phyloP scores from a whole-genome alignment of 2,797 vertebrate genomes.

The Tapirus indicus region DNA sequence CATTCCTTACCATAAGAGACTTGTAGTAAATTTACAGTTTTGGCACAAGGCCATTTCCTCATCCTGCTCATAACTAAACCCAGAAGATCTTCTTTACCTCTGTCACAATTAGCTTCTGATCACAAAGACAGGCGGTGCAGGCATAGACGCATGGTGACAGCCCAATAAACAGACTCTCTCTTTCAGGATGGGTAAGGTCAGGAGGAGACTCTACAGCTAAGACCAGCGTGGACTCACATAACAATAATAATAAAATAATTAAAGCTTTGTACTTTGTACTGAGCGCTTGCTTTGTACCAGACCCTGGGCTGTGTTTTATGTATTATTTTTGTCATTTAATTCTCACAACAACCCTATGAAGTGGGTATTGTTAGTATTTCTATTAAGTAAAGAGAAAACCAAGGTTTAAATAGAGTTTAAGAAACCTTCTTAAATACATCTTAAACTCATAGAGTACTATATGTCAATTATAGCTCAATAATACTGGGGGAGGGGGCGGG shows the following conservation, averaged over 20 bases:
- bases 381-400: conserved; percentile 58
- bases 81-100: not conserved
- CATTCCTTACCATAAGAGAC: not conserved
- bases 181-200: not conserved
- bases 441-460: not conserved
- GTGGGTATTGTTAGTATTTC: not conserved
- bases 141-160: not conserved
- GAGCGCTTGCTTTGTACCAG: not conserved
- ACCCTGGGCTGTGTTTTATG: not conserved
- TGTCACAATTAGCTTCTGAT: conserved; percentile 33
- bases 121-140: not conserved
- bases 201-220: not conserved
- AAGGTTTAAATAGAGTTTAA: conserved; percentile 24
- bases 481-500: not conserved
- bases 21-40: conserved; percentile 3
- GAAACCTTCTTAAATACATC: not conserved
- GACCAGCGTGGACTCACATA: not conserved
- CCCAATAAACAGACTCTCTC: not conserved
- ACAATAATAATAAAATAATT: not conserved
- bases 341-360: not conserved
- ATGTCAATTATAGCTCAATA: not conserved
- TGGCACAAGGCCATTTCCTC: not conserved
- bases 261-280: not conserved
- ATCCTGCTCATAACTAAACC: not conserved
- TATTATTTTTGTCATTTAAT: conserved; percentile 7